These are phyloP conservation scores for Trialeurodes vaporariorum DNA, from an alignment of 1,140 invertebrate genomes.

Conservation along the genomic window DNA sequence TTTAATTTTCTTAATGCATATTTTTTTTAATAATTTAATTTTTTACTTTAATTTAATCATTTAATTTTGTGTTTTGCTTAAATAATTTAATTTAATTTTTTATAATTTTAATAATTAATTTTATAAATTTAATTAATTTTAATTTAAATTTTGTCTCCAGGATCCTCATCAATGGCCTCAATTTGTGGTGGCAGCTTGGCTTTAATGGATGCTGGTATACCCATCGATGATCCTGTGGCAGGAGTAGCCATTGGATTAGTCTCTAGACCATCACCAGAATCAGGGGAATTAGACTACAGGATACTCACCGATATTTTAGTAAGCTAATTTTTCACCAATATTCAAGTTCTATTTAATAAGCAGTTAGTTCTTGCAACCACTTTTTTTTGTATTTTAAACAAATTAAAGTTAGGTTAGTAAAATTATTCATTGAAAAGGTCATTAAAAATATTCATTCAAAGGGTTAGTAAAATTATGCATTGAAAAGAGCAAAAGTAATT, in stretches of 20 bases:
- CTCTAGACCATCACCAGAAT: slow-evolving; percentile 38
- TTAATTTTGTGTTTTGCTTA: too few species aligned
- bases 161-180: slow-evolving; percentile 96
- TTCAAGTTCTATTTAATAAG: background rate
- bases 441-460: background rate
- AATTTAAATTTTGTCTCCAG: slow-evolving; percentile 33
- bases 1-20: too few species aligned
- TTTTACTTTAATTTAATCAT: too few species aligned
- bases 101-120: too few species aligned
- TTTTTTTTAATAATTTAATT: too few species aligned
- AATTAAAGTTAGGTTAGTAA: background rate
- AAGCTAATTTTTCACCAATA: slow-evolving; percentile 28
- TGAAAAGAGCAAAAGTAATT: too few species aligned
- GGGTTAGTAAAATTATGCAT: too few species aligned
- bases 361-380: background rate
- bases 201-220: slow-evolving; percentile 90
- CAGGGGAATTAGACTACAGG: slow-evolving; percentile 52
- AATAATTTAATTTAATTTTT: too few species aligned
- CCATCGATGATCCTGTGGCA: slow-evolving; percentile 64
- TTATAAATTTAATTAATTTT: background rate
- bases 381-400: background rate
- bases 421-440: background rate
- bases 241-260: slow-evolving; percentile 92
- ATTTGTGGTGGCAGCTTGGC: slow-evolving; percentile 92
- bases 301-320: slow-evolving; percentile 88